Evolutionary conservation across 2,888 invertebrate species (phyloP), one percentile per base, ranked within the genome.

Genomic region (Caenorhabditis uteleia): DNA sequence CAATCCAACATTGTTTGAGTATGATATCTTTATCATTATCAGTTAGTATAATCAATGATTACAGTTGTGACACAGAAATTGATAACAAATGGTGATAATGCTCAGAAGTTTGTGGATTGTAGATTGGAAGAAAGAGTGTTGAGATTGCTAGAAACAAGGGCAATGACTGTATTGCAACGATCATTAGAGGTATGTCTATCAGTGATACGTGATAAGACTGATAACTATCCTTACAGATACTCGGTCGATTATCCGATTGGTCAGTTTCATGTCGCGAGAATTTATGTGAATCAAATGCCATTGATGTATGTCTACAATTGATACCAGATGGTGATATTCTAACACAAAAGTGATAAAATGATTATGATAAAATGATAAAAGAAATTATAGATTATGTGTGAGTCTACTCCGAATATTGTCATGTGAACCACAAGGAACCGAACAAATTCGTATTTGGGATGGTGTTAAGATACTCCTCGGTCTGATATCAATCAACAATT

Each of bases 401-500:
- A 69, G 73, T 47, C 68, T 77, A 14, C 55, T 77, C 2, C 70
- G 75, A 2, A 70, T 75, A 8, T 62, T 77, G 0, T 69, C 72
- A n/a, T 65, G 66, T 39, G 75, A 76, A 45, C 55, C 57, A 14
- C 68, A 76, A 44, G 77, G 73, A 4, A 54, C 71, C 20, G 74
- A 77, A 42, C 71, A 74, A 48, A 64, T 77, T 40, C 48, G 68
- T 31, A 74, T 77, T 18, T 77, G 74, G 42, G 77, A 77, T 53
- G 77, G 77, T 3, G 65, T 76, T 4, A 67, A 69, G 1, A 47
- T 68, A 8, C 68, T 77, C 8, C 71, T 23, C 69, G 85, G 85
- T 58, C 80, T 84, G 42, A 76, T 85, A 16, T 83, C 84, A 31
- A 81, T 83, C 60, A 82, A 84, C 45, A 84, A 84, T 67, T 82